Evolutionary conservation across 2,113 vertebrate genomes (phyloP).

Genomic region (Austrofundulus limnaeus): DNA sequence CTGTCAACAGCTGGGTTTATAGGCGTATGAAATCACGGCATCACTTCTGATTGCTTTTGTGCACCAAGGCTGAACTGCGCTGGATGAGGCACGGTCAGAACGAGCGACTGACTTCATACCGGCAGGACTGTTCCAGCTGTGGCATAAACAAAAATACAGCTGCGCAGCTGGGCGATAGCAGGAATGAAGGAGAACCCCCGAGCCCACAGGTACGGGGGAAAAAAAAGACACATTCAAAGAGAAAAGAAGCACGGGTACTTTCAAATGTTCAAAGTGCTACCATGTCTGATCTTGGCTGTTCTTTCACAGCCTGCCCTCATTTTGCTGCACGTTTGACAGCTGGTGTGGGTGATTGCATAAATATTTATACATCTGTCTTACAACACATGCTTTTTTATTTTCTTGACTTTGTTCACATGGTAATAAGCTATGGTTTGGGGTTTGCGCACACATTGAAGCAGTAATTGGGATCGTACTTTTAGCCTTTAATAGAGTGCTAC

Average conservation of each 20-base stretch:
- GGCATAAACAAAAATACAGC: slow-evolving; percentile 55
- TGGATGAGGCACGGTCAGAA: slow-evolving; percentile 8
- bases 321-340: slow-evolving; percentile 19
- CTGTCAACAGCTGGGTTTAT: slow-evolving; percentile 49
- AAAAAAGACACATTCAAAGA: slow-evolving; percentile 17
- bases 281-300: slow-evolving; percentile 16
- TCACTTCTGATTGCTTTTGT: slow-evolving; percentile 8
- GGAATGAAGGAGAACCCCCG: slow-evolving; percentile 29
- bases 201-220: slow-evolving; percentile 51
- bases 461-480: slow-evolving; percentile 23
- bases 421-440: slow-evolving; percentile 46
- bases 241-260: slow-evolving; percentile 18
- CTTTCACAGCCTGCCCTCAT: slow-evolving; percentile 9
- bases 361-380: slow-evolving; percentile 50
- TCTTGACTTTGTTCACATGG: slow-evolving; percentile 30
- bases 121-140: slow-evolving; percentile 22
- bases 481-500: neutral
- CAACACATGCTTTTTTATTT: slow-evolving; percentile 15
- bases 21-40: slow-evolving; percentile 35
- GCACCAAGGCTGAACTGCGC: slow-evolving; percentile 22
- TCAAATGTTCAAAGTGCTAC: slow-evolving; percentile 30
- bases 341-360: slow-evolving; percentile 49
- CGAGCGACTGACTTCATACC: slow-evolving; percentile 31
- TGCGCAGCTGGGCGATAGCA: slow-evolving; percentile 23
- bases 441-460: slow-evolving; percentile 50